A percentile compares a stretch with the other conserved stretches of the same genome.
Evolutionary conservation across 1,140 invertebrate genomes (phyloP).

Genomic region (Dinoponera quadriceps): DNA sequence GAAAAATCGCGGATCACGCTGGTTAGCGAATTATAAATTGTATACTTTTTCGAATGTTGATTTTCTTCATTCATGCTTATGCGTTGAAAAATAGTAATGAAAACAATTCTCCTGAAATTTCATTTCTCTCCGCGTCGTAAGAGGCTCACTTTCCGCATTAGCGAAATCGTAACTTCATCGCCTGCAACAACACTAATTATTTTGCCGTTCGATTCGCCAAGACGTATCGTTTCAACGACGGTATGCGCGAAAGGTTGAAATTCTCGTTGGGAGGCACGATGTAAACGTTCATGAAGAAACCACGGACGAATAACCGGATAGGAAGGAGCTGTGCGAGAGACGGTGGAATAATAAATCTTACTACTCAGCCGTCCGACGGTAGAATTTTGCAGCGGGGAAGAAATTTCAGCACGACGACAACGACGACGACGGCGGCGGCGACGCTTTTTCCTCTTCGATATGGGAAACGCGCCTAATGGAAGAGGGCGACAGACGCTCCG

Average conservation of each 20-base stretch:
- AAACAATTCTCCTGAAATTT: no score
- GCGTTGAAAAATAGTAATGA: no score
- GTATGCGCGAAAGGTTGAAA: neutral
- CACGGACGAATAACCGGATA: conserved; percentile 17
- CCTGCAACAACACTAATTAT: neutral
- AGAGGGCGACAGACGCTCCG: conserved; percentile 38
- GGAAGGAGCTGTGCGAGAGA: neutral
- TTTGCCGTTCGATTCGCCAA: neutral
- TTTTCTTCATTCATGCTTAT: no score
- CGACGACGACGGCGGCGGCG: conserved; percentile 58
- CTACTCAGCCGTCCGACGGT: conserved; percentile 61
- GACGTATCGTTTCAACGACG: neutral
- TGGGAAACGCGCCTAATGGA: conserved; percentile 53
- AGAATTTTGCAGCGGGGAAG: conserved; percentile 55
- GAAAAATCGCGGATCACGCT: neutral
- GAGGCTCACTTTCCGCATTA: no score
- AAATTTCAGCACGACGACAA: conserved; percentile 59
- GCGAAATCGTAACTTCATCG: no score
- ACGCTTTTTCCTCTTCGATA: conserved; percentile 52
- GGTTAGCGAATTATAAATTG: no score
- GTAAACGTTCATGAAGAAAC: conserved; percentile 31
- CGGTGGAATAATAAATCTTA: conserved; percentile 54
- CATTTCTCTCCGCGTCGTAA: no score
- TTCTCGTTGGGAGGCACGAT: neutral
- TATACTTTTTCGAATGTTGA: no score